Evolutionary conservation across 2,113 vertebrate genomes (phyloP), one percentile per base, ranked within the genome.

Genomic region (Chlamydotis undulata): DNA sequence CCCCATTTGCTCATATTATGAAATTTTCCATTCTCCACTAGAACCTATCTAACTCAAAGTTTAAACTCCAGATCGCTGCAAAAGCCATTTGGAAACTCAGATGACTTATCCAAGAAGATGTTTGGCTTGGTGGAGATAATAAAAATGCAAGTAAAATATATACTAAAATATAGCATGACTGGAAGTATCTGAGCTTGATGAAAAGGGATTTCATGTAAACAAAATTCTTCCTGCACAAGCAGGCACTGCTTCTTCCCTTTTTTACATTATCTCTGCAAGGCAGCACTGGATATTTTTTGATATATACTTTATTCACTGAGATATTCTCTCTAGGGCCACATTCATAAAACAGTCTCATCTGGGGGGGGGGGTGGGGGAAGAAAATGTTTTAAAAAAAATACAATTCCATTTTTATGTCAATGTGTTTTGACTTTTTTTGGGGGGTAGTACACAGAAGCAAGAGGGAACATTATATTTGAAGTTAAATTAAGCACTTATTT

Each of bases 101-200:
- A 31, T 68, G 39, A 53, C 61, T 87, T 96, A 52, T 53, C 61
- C 61, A 83, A 79, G 55, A 83, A 80, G 35, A 82, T 89, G 22
- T 73, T 93, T 84, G 61, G 56, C 69, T 94, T 87, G 17, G 7
- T 65, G 70, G 31, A 68, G 53, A 49, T 71, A 29, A 84, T 85
- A 84, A 78, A 95, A 97, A 93, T 69, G n/a, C 53, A 90, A 89
- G 55, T 90, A 28, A 92, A 94, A 77, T 70, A 63, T 33, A 70
- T 76, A 90, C 9, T 85, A n/a, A 90, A 83, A 22, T 19, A 60
- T 47, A 89, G 43, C 22, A 65, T 91, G 67, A 61, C 60, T 73
- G 45, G 74, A 89, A 94, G 55, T 65, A 82, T 10, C 41, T 65
- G 65, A 85, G 50, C 64, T 79, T 79, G 65, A 73, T 69, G n/a